Evolutionary conservation across 2,113 vertebrate genomes (phyloP), one percentile per base, ranked within the genome.

Genomic region (Psephotus haematonotus): DNA sequence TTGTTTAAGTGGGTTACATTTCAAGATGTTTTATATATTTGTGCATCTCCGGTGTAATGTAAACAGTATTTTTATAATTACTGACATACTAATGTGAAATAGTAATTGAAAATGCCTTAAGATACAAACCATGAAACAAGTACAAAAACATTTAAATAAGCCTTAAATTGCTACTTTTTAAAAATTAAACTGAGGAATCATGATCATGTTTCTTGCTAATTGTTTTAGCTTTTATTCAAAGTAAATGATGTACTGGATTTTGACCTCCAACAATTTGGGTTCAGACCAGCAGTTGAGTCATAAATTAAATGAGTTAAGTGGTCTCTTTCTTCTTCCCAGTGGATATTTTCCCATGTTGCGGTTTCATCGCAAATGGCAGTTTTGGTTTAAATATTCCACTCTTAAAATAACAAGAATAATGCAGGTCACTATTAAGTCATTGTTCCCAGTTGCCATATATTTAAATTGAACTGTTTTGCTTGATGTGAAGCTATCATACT

Each of bases 161-260:
- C 81, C 62, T 89, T 92, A 93, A 95, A 94, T 95, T 89, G 89
- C 81, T 84, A 79, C 89, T 84, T 93, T 82, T 85, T 23, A 62
- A 75, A 89, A 92, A 86, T 41, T 62, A 27, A 71, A 75, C 68
- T 84, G 86, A 88, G 35, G 90, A 92, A 79, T 84, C 65, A n/a
- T 78, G 91, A 89, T 97, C 86, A 31, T 87, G 67, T 95, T 96
- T 94, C 83, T 62, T 87, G 83, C 89, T 95, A 95, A 97, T 95
- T 95, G 65, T 93, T 95, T 71, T 82, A 88, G 77, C 60, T 93
- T 93, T 93, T 91, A 91, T 92, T 95, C 65, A 91, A 84, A 92
- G 76, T 97, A 86, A 68, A 76, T 93, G 62, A 87, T 92, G 86
- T 87, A 52, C 77, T 92, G 74, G 41, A 89, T 93, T 91, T 92